A percentile compares a stretch with the other conserved stretches of the same genome.
Conservation (phyloP, 23 tunicate genomes). For the Clavelina lepadiformis region DNA sequence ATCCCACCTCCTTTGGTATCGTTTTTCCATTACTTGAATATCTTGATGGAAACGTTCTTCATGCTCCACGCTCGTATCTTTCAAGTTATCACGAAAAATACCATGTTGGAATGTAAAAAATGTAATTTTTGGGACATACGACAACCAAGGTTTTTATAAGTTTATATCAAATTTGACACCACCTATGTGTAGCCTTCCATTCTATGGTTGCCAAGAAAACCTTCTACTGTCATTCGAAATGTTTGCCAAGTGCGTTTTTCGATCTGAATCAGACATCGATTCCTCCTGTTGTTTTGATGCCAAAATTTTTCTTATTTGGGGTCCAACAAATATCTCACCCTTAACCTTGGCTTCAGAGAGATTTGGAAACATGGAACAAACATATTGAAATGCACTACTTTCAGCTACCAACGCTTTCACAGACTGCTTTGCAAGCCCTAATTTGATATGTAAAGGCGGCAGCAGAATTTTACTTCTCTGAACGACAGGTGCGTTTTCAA, state of each 20-base stretch:
- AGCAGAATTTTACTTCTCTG: constrained; percentile 16
- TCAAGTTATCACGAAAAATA: constrained; percentile 13
- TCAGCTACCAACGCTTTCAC: constrained; percentile 7
- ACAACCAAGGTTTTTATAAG: constrained; percentile 12
- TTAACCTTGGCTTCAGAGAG: constrained; percentile 12
- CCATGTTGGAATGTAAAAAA: constrained; percentile 17
- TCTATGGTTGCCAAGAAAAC: constrained; percentile 16
- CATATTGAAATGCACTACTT: constrained; percentile 8
- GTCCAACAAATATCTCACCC: constrained; percentile 15
- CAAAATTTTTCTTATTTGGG: constrained; percentile 8
- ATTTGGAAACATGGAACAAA: constrained; percentile 8
- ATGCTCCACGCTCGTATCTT: constrained; percentile 12
- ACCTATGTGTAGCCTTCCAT: constrained; percentile 1
- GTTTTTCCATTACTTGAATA: constrained; percentile 17
- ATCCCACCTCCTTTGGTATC: constrained; percentile 15
- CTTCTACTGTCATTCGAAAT: constrained; percentile 18
- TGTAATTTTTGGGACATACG: constrained; percentile 12
- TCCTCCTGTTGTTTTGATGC: constrained; percentile 19
- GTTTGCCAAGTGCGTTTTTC: constrained; percentile 9
- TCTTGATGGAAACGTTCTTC: constrained; percentile 20
- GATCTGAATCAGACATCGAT: constrained; percentile 5
- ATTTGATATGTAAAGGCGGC: constrained; percentile 13
- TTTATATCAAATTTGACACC: constrained; percentile 10
- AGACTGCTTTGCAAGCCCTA: constrained; percentile 13
- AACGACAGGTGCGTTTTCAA: constrained; percentile 2